phyloP scores from a whole-genome alignment of 2,113 vertebrate genomes.

The Chiloscyllium plagiosum region DNA sequence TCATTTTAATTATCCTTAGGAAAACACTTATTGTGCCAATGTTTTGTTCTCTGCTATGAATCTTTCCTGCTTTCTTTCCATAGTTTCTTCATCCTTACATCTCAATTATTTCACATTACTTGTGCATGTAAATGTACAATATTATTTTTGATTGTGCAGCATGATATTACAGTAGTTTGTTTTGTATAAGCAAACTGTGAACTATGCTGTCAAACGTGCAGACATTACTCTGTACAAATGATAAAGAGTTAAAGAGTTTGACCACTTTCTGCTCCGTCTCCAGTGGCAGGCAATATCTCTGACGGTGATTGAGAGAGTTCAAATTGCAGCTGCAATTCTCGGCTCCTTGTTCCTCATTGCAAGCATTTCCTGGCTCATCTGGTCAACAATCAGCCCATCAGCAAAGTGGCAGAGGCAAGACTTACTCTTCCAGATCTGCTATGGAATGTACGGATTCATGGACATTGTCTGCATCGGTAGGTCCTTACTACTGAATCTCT shows the following conservation, averaged over 20 bases:
- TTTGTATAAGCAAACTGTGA: background rate
- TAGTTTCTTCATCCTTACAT: background rate
- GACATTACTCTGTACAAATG: background rate
- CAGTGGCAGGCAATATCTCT: slow-evolving; percentile 99
- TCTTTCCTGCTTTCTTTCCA: background rate
- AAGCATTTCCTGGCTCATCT: slow-evolving; percentile 98
- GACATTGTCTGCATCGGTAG: slow-evolving; percentile 97
- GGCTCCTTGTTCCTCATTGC: slow-evolving; percentile 96
- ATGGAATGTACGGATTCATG: slow-evolving; percentile 99
- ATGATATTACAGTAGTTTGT: background rate
- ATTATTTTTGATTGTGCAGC: background rate
- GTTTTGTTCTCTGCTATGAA: background rate
- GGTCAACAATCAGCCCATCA: slow-evolving; percentile 95
- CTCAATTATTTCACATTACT: background rate
- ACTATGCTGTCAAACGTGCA: background rate
- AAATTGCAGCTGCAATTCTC: slow-evolving; percentile 92
- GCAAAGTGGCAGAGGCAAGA: slow-evolving; percentile 98
- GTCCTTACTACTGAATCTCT: slow-evolving; percentile 39
- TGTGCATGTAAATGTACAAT: background rate
- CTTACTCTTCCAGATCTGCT: slow-evolving; percentile 99
- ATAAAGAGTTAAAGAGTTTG: background rate
- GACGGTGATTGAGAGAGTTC: slow-evolving; percentile 97
- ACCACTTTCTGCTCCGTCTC: slow-evolving; percentile 37
- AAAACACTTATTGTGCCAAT: background rate
- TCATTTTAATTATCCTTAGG: background rate